These are phyloP conservation scores for Lagopus leucura DNA, from an alignment of 2,113 vertebrate species.

Conservation along the genomic window DNA sequence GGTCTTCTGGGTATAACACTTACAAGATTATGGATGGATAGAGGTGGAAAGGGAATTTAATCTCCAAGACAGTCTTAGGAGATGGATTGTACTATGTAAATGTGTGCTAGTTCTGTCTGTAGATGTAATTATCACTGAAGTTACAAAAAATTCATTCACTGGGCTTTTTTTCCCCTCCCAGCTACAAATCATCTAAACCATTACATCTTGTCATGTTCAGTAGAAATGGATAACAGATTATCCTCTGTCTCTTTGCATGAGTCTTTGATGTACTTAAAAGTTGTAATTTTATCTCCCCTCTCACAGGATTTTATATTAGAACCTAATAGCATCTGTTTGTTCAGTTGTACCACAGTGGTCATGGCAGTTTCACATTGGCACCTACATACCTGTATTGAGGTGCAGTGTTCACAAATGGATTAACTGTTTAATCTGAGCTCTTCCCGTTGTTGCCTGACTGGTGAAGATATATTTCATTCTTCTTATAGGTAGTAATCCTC, in stretches of 20 bases:
- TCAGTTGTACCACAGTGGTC: not conserved
- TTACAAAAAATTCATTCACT: not conserved
- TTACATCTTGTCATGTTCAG: not conserved
- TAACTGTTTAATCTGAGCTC: not conserved
- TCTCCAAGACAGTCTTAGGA: not conserved
- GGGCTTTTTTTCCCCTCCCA: not conserved
- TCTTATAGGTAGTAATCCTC: not conserved
- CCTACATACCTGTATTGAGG: not conserved
- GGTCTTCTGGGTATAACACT: not conserved
- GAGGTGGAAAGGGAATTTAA: conserved; percentile 20
- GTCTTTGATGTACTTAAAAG: not conserved
- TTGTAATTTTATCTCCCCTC: not conserved
- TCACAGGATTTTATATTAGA: accelerated
- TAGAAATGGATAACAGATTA: not conserved
- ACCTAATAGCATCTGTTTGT: not conserved
- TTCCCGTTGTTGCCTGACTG: not conserved
- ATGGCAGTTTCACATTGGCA: not conserved
- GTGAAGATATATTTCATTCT: not conserved
- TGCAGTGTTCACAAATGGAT: not conserved
- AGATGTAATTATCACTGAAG: not conserved
- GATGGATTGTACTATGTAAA: conserved; percentile 37
- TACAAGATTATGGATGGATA: not conserved
- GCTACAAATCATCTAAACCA: not conserved
- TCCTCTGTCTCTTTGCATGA: not conserved
- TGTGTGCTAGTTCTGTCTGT: conserved; percentile 45